Evolutionary conservation across 2,797 vertebrate genomes (phyloP), one percentile per base, ranked within the genome.

Genomic region (Sylvia borin): DNA sequence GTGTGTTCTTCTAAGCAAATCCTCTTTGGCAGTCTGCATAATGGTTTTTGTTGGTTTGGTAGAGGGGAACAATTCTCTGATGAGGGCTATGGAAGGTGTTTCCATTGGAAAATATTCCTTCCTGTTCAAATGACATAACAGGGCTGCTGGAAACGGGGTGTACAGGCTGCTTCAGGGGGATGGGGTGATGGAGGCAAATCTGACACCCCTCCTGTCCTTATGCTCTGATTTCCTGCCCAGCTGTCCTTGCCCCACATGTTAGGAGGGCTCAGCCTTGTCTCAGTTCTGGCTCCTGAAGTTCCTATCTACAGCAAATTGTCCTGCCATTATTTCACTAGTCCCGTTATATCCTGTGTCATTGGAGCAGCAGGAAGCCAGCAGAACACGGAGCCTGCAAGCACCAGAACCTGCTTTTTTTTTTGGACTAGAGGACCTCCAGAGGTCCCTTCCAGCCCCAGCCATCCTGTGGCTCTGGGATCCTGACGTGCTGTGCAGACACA

Each of bases 401-500:
- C 19, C 53, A 58, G 12, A 19, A n/a, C 27, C 47, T n/a, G 54
- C 10, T 21, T 34, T 10, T 16, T 10, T 16, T 24, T 68, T n/a
- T 25, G 40, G 16, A 18, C 65, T 24, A 8, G 70, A 55, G 34
- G 42, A 34, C 48, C 34, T 73, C 25, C 60, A 74, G 60, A 58
- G 53, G 32, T 75, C 22, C 14, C 71, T 51, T 36, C 32, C 38
- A 32, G 2, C 17, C 32, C 11, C 32, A 70, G 31, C 13, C 42
- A 34, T 21, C 10, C 34, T 31, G 51, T 70, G 54, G 22, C 51
- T 48, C 62, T 68, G 55, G 53, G 83, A n/a, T 29, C 24, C 5
- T 24, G 22, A 9, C 0, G 22, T 11, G n/a, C 24, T 50, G 1
- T 16, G 7, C 7, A 31, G n/a, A 5, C n/a, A 7, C 67, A n/a